Base-by-base conservation (phyloP, 2,888 invertebrate genomes). In the Maniola hyperantus region DNA sequence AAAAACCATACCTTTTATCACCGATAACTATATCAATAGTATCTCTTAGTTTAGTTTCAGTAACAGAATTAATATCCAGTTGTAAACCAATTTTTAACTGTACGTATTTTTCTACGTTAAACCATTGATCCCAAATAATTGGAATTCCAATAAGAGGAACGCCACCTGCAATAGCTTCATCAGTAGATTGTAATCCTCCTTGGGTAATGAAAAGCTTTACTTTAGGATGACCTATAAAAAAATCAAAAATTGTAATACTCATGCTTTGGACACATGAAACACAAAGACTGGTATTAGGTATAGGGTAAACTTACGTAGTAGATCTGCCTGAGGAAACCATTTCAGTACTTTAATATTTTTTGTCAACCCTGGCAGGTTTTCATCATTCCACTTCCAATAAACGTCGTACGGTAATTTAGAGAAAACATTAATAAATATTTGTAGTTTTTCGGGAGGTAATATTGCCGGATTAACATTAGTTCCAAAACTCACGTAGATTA, bases 101-200 rank as follows among this genome's bases (percentile, higher is more conserved):
- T 0, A 74, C 75, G 64, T 81, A 83, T 72, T 73, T 79, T 68
- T 79, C 79, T 0, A 79, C 81, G 68, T 89, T 89, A 6, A 73
- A 79, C 72, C 78, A 83, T 71, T 91, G 90, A 67, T 92, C 91
- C 0, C 77, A 83, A 33, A 84, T 62, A 72, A 88, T 84, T 1
- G 89, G 89, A 34, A 91, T 72, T 5, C 81, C 88, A 18, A 89
- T 72, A 1, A 91, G 67, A 2, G 89, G 88, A 0, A 88, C 84
- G n/a, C 81, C 82, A 5, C 83, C 83, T 34, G 71, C 70, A 11
- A 91, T 83, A 0, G 88, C 83, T 75, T 91, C 90, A 50, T 89
- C 87, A 1, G 87, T 79, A 0, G 89, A 90, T 66, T 88, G 89
- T 0, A 87, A 67, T 7, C 89, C 90, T 61, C 84, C 88, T 82